These are phyloP conservation scores for Polydrusus cervinus DNA, from an alignment of 2,888 invertebrate genomes.

Conservation along the genomic window DNA sequence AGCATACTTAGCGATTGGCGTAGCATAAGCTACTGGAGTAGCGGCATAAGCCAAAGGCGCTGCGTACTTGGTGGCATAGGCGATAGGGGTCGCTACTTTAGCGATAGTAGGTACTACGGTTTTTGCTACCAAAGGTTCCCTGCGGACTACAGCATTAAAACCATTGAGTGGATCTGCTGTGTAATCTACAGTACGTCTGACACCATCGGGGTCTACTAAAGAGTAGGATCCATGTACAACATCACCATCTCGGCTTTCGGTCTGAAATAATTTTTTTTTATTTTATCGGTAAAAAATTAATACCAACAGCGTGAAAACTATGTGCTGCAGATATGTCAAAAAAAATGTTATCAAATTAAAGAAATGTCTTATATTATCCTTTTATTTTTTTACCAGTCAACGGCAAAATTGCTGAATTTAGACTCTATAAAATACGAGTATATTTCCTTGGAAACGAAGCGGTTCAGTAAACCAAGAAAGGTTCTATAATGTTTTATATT, in stretches of 20 bases:
- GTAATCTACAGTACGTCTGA: slow-evolving; percentile 78
- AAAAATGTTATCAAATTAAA: too few species aligned
- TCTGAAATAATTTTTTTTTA: slow-evolving; percentile 7
- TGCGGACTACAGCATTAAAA: slow-evolving; percentile 75
- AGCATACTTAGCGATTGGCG: slow-evolving; percentile 63
- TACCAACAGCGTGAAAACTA: too few species aligned
- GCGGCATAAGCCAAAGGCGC: slow-evolving; percentile 40
- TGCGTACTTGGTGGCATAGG: slow-evolving; percentile 32
- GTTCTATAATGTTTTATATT: too few species aligned
- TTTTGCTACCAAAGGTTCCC: slow-evolving; percentile 67
- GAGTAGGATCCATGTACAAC: slow-evolving; percentile 76
- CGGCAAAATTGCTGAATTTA: too few species aligned
- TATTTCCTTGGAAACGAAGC: too few species aligned
- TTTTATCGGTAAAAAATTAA: background rate
- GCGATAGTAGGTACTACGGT: slow-evolving; percentile 72
- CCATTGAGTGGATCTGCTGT: slow-evolving; percentile 73
- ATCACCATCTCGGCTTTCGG: slow-evolving; percentile 78
- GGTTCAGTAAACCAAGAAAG: too few species aligned
- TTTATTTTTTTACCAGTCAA: too few species aligned
- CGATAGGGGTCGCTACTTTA: slow-evolving; percentile 52
- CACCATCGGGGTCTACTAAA: slow-evolving; percentile 77
- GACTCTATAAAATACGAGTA: too few species aligned
- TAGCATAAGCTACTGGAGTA: slow-evolving; percentile 46
- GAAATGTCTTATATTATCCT: too few species aligned
- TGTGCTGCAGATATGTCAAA: too few species aligned